Evolutionary conservation across 2,113 vertebrate genomes (phyloP).

Genomic region (Plectropomus leopardus): DNA sequence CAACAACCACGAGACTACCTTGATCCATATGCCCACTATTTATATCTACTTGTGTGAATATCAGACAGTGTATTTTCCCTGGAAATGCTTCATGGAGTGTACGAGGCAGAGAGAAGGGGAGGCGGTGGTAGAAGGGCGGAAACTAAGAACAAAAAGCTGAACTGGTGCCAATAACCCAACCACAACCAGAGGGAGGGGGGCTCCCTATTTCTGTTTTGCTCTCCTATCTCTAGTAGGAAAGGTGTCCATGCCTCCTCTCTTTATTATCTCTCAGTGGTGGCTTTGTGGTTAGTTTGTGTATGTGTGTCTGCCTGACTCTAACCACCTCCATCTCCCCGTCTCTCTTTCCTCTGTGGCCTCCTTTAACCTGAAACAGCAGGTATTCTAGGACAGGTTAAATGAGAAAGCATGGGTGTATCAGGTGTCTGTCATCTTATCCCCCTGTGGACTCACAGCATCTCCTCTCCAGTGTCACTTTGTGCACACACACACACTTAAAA

Average conservation of each 20-base stretch:
- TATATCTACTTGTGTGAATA: conserved; percentile 53
- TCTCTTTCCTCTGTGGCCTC: conserved; percentile 52
- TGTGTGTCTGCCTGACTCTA: conserved; percentile 15
- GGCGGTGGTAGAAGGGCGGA: conserved; percentile 61
- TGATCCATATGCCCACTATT: conserved; percentile 33
- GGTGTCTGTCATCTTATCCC: conserved; percentile 76
- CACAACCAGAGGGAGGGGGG: conserved; percentile 43
- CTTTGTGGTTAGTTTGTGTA: conserved; percentile 53
- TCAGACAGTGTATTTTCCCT: conserved; percentile 61
- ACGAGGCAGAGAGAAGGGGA: conserved; percentile 47
- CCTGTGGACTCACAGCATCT: conserved; percentile 53
- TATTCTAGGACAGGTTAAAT: conserved; percentile 79
- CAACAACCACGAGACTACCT: conserved; percentile 29
- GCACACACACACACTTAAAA: conserved; percentile 16
- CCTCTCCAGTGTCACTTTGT: conserved; percentile 66
- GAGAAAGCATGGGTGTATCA: conserved; percentile 77
- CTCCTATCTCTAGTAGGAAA: conserved; percentile 39
- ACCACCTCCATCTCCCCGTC: conserved; percentile 31
- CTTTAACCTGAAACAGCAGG: conserved; percentile 79
- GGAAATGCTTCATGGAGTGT: conserved; percentile 55
- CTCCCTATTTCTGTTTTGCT: conserved; percentile 25
- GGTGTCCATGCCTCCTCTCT: conserved; percentile 51
- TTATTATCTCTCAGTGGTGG: conserved; percentile 68
- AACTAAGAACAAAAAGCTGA: conserved; percentile 81
- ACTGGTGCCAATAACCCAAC: conserved; percentile 74